These are phyloP conservation scores for Ciconia stormi DNA, from an alignment of 2,113 vertebrate species.

Conservation along the genomic window DNA sequence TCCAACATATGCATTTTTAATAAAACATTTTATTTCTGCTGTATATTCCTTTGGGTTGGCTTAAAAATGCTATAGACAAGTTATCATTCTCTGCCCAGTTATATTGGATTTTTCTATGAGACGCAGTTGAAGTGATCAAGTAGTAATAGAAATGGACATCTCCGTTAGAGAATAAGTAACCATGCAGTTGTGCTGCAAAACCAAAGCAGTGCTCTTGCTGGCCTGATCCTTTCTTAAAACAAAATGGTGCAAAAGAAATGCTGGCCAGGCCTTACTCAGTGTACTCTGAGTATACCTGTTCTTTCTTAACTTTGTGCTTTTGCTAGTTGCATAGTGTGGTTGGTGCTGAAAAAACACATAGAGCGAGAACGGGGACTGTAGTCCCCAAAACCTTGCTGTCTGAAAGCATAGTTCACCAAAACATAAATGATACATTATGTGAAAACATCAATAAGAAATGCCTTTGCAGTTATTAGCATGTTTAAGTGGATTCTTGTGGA, in stretches of 20 bases:
- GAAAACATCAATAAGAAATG: not conserved
- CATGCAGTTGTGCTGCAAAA: not conserved
- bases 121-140: not conserved
- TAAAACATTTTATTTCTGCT: not conserved
- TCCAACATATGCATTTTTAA: not conserved
- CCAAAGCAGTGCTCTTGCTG: not conserved
- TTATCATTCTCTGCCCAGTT: not conserved
- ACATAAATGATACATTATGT: not conserved
- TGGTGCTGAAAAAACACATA: not conserved
- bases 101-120: not conserved
- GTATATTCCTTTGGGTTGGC: not conserved
- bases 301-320: not conserved
- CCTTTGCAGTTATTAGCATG: not conserved
- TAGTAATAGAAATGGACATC: slow-evolving; percentile 11
- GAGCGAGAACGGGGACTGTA: not conserved
- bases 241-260: not conserved
- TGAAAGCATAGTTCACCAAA: not conserved
- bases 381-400: not conserved
- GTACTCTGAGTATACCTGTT: not conserved
- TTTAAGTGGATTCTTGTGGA: not conserved
- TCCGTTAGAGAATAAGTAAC: not conserved
- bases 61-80: not conserved
- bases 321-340: not conserved
- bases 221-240: not conserved
- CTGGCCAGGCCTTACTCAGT: not conserved